Evolutionary conservation across 2,888 invertebrate genomes (phyloP).

Genomic region (Pycnomerus fuliginosus): DNA sequence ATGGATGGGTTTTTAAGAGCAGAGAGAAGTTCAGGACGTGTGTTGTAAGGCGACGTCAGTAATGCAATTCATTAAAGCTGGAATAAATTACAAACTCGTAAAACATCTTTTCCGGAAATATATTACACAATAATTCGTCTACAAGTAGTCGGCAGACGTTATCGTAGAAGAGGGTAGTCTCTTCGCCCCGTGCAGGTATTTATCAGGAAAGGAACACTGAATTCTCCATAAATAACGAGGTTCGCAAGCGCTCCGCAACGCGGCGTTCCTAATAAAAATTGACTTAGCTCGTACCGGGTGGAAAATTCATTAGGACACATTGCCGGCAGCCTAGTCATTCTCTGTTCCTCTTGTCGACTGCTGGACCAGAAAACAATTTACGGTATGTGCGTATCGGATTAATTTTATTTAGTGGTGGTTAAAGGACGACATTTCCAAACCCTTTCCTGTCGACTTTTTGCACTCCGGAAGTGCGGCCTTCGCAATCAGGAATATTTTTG

Average conservation of each 20-base stretch:
- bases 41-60: too few species aligned
- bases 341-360: conserved; percentile 5
- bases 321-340: conserved; percentile 7
- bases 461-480: conserved; percentile 24
- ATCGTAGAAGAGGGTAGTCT: conserved; percentile 17
- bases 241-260: conserved; percentile 21
- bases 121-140: conserved; percentile 26
- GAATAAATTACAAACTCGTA: conserved; percentile 22
- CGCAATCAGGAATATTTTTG: conserved; percentile 29
- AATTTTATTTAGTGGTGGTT: conserved; percentile 28
- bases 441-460: conserved; percentile 25
- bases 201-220: conserved; percentile 17
- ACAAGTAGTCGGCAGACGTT: conserved; percentile 19
- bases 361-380: conserved; percentile 23
- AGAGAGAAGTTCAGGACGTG: too few species aligned
- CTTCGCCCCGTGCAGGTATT: conserved; percentile 19
- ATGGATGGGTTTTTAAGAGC: too few species aligned
- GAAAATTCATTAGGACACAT: conserved; percentile 29
- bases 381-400: conserved; percentile 27
- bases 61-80: too few species aligned
- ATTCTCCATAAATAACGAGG: conserved; percentile 27
- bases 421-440: conserved; percentile 22
- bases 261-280: conserved; percentile 29
- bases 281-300: conserved; percentile 25
- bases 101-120: conserved; percentile 23